These are phyloP conservation scores for Palythoa grandis DNA, from an alignment of 92 coral and sea anemone species.

Conservation along the genomic window DNA sequence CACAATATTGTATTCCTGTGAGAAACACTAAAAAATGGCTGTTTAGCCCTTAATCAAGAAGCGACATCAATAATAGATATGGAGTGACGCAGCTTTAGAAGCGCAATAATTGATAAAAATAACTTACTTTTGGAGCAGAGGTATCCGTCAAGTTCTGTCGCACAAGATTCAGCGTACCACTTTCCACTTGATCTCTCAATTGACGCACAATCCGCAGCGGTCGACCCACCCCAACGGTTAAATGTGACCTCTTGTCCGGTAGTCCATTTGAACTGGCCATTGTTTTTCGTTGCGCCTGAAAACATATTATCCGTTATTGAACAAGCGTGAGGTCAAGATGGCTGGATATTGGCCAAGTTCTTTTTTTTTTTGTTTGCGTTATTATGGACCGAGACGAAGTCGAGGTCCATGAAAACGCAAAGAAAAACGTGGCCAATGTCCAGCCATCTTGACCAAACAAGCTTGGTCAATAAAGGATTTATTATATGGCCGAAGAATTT, in stretches of 20 bases:
- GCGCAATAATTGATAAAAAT: background rate
- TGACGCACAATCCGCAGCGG: conserved; percentile 5
- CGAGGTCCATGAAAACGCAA: too few species aligned
- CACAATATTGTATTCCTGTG: too few species aligned
- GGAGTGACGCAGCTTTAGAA: background rate
- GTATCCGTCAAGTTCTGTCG: background rate
- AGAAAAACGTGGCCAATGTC: too few species aligned
- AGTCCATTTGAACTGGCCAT: background rate
- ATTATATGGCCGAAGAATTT: too few species aligned
- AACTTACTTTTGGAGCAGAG: conserved; percentile 22
- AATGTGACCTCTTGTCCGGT: background rate
- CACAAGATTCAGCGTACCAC: conserved; percentile 5
- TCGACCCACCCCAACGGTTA: background rate
- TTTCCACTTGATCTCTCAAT: conserved; percentile 3
- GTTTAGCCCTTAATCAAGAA: background rate
- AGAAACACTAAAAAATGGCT: too few species aligned
- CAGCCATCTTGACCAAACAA: too few species aligned
- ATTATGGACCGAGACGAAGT: too few species aligned
- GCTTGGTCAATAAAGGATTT: too few species aligned
- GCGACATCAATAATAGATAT: background rate
- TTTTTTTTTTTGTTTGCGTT: too few species aligned
- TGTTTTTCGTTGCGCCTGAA: background rate
- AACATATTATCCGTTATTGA: too few species aligned
- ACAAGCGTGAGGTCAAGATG: too few species aligned
- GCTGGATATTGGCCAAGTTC: too few species aligned